A percentile compares a stretch with the other conserved stretches of the same genome.
Conservation (phyloP, 1,140 invertebrate genomes). For the Ceratoteleas bidentatus region DNA sequence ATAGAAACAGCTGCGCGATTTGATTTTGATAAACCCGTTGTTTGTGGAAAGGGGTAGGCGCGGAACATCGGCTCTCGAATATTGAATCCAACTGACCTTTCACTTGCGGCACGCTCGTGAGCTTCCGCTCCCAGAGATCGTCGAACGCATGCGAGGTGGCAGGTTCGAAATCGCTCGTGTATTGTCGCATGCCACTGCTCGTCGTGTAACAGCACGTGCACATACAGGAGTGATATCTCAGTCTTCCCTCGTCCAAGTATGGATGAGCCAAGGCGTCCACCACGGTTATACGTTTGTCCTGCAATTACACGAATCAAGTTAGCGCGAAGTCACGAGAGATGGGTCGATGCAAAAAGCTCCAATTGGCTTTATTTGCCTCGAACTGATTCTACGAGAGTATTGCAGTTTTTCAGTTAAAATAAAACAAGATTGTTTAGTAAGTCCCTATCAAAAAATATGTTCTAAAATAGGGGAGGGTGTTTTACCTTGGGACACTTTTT, state of each 20-base stretch:
- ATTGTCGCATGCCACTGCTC: conserved; percentile 89
- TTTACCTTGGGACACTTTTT: too few relatives aligned
- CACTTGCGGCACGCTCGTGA: conserved; percentile 95
- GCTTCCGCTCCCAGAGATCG: conserved; percentile 96
- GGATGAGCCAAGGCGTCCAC: conserved; percentile 97
- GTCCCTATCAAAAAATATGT: too few relatives aligned
- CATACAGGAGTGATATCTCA: conserved; percentile 99
- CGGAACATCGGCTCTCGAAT: conserved; percentile 26
- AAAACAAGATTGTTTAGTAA: too few relatives aligned
- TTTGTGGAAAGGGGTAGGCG: conserved; percentile 23
- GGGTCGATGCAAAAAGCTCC: too few relatives aligned
- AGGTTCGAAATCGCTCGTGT: conserved; percentile 96
- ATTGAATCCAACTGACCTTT: conserved; percentile 87
- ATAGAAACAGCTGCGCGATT: too few relatives aligned
- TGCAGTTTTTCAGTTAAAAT: too few relatives aligned
- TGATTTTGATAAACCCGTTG: conserved; percentile 4
- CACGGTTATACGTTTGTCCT: conserved; percentile 97
- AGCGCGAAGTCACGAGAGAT: too few relatives aligned
- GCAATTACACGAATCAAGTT: too few relatives aligned
- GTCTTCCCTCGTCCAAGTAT: conserved; percentile 97
- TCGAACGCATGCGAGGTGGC: conserved; percentile 93
- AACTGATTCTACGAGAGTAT: too few relatives aligned
- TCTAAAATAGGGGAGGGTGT: too few relatives aligned
- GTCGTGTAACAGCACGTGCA: conserved; percentile 97
- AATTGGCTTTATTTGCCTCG: too few relatives aligned